Evolutionary conservation across 2,113 vertebrate genomes (phyloP), one percentile per base, ranked within the genome.

Genomic region (Andinoacara biseriatus): DNA sequence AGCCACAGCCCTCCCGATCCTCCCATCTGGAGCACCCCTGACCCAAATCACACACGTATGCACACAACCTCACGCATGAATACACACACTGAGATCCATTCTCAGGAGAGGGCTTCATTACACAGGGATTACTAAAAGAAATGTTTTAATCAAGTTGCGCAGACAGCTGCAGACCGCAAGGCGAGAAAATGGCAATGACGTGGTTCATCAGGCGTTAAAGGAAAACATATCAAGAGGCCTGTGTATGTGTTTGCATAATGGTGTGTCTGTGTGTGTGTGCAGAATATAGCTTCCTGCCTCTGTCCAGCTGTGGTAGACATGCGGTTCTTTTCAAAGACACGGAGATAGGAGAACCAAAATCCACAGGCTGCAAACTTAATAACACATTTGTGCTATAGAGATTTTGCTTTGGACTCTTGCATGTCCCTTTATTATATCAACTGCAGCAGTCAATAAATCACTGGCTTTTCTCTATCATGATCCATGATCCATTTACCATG

Each of bases 71-170:
- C 80, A 84, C 81, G 67, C 67, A 61, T 60, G 77, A 61, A 63
- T 31, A 75, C 82, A 87, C 59, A 85, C 62, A 60, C 67, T 38
- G 15, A 86, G 77, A 88, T 83, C 58, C 78, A 76, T 88, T 92
- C 94, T 93, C 92, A 85, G 78, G 93, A 94, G 93, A 93, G 87
- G 86, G 91, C 85, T 95, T 95, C 91, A 94, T 95, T 95, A 95
- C 92, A 94, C 90, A 91, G 92, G 94, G 94, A 94, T 94, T 93
- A 94, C 92, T 82, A 92, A 90, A 92, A 93, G 89, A 94, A 93
- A 95, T 92, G 91, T 95, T 94, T 95, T 95, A 95, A 95, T 95
- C 92, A 94, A 94, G 83, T 92, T 91, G 92, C 88, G 91, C 88
- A 86, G 94, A 95, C 94, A 95, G 95, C 94, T 95, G 94, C 89